Evolutionary conservation across 2,113 vertebrate species (phyloP).

Genomic region (Saiga tatarica): DNA sequence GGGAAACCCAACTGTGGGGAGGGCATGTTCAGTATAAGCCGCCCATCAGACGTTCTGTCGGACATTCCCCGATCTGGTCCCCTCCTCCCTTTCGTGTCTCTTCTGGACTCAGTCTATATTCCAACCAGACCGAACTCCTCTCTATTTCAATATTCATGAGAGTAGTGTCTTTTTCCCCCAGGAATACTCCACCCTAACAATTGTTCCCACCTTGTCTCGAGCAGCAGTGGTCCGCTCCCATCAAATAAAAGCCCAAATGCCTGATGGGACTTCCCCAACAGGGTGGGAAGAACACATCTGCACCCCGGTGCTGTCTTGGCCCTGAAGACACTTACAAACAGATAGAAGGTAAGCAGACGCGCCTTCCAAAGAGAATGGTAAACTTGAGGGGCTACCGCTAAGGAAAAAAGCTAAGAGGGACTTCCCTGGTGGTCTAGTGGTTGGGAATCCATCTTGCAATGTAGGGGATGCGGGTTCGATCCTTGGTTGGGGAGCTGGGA

Average conservation of each 20-base stretch:
- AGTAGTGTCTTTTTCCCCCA: neutral
- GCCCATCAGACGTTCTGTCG: neutral
- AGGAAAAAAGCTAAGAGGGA: neutral
- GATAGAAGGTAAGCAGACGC: neutral
- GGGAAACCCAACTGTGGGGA: neutral
- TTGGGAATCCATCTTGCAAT: neutral
- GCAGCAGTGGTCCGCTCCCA: neutral
- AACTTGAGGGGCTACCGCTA: neutral
- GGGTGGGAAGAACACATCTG: neutral
- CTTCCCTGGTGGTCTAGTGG: neutral
- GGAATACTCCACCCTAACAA: neutral
- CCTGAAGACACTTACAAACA: neutral
- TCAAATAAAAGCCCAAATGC: neutral
- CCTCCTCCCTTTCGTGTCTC: too few relatives aligned
- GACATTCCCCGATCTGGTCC: neutral
- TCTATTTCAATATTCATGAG: neutral
- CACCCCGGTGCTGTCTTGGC: rapidly evolving
- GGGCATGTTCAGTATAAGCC: neutral
- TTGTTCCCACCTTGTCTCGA: neutral
- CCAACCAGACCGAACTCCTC: neutral
- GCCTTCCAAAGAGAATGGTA: neutral
- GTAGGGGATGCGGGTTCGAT: neutral
- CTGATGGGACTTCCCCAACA: neutral
- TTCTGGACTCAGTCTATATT: neutral
- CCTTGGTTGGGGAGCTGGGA: neutral